Base-by-base conservation (phyloP, 2,113 vertebrate genomes). In the Pelmatolapia mariae region DNA sequence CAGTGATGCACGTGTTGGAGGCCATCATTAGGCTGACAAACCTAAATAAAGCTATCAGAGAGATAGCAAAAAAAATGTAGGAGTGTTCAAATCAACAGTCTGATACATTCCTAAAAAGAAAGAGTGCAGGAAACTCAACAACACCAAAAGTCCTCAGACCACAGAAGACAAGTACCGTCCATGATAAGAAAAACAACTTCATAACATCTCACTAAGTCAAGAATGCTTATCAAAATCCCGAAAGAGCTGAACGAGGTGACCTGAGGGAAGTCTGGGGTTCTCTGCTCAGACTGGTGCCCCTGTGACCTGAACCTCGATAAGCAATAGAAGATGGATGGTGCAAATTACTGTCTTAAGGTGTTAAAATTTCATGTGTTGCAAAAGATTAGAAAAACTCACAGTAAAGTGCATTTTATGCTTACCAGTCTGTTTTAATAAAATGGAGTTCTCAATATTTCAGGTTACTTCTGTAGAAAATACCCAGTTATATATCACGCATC, bases 241-340 rank as follows among this genome's bases (percentile, higher is more conserved):
- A n/a, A 7, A 24, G 53, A 56, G 53, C 22, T 56, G n/a, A 24
- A 56, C 6, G 6, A 57, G 22, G 54, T 57, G 54, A 57, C 22
- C 54, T 57, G 54, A 57, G 12, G 54, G 12, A 57, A 26, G 22
- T 8, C 22, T 57, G 12, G 0, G 22, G 22, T 26, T 26, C 22
- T 57, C 54, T 2, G 54, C 22, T 26, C 54, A 57, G 22, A 15
- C 22, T 26, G 53, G 22, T 57, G 54, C 0, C 7, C 54, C 22
- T 56, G 22, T 3, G 22, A 26, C 7, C 22, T 2, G 2, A 56
- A 56, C 22, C 22, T 57, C 6, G 1, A 15, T 56, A 0, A 56
- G 22, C 54, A 15, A 15, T 56, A 56, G 22, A 13, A 56, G 22
- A 24, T 12, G n/a, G n/a, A 54, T 56, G 22, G 22, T 56, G 2